Percentiles rank a stretch among this genome's conserved stretches.
Conservation (phyloP, 2,113 vertebrate genomes). For the Pandion haliaetus region DNA sequence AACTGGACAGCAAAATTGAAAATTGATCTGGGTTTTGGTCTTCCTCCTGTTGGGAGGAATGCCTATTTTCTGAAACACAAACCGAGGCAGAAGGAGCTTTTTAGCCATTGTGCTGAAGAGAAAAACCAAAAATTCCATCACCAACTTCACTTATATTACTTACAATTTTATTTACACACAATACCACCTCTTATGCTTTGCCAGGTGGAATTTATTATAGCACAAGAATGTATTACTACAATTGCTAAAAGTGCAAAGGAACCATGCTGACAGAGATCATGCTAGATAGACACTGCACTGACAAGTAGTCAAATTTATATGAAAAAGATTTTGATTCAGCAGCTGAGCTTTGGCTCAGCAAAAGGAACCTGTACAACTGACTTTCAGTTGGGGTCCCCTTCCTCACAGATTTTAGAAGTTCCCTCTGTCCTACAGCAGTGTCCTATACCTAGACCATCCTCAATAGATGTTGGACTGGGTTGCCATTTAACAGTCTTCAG, state of each 20-base stretch:
- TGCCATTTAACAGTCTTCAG: background rate
- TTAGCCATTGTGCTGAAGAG: background rate
- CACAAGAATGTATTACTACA: background rate
- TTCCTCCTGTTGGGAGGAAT: background rate
- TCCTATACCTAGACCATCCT: background rate
- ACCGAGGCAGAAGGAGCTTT: background rate
- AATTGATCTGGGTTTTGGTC: background rate
- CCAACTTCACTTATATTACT: background rate
- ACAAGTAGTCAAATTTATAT: background rate
- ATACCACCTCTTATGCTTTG: background rate
- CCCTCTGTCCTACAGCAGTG: background rate
- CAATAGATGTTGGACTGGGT: background rate
- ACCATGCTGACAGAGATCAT: background rate
- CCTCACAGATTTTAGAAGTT: background rate
- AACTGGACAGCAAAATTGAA: background rate
- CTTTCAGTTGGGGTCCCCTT: background rate
- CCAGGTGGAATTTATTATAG: background rate
- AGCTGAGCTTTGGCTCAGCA: background rate
- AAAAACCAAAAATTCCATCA: background rate
- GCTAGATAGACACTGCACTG: background rate
- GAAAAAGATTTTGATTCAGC: background rate
- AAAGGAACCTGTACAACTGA: background rate
- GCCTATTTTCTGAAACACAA: background rate
- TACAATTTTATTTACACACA: background rate
- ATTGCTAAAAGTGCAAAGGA: background rate